phyloP scores from a whole-genome alignment of 2,113 vertebrate genomes.

The Ailuropoda melanoleuca region DNA sequence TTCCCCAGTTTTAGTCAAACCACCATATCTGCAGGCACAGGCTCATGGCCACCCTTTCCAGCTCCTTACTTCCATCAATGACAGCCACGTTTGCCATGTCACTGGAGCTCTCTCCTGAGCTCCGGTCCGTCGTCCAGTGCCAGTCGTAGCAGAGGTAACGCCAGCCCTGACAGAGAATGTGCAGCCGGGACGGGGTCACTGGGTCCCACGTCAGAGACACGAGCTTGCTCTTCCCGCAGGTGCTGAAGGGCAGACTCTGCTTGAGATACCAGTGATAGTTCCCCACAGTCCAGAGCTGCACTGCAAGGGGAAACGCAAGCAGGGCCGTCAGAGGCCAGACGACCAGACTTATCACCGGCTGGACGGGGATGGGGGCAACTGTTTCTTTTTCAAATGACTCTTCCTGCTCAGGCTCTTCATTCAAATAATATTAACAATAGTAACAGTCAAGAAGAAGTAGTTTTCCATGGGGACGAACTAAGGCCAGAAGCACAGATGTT shows the following conservation, averaged over 20 bases:
- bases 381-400: background rate
- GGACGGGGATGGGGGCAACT: fast-evolving
- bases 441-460: conserved; percentile 8
- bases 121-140: conserved; percentile 92
- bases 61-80: conserved; percentile 93
- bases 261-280: conserved; percentile 99
- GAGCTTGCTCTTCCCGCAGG: conserved; percentile 81
- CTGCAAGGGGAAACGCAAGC: conserved; percentile 79
- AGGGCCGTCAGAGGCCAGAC: background rate
- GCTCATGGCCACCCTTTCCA: background rate
- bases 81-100: conserved; percentile 93
- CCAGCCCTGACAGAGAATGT: conserved; percentile 90
- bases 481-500: background rate
- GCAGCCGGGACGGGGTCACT: conserved; percentile 86
- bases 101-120: conserved; percentile 79
- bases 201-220: conserved; percentile 93
- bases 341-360: background rate
- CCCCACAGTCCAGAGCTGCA: conserved; percentile 94
- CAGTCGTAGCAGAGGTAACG: conserved; percentile 91
- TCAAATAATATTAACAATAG: background rate
- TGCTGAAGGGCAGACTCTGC: conserved; percentile 92
- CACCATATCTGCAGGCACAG: background rate
- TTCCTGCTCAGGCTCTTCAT: background rate
- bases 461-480: background rate
- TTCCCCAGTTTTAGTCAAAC: background rate